These are phyloP conservation scores for Serrognathus titanus DNA, from an alignment of 2,888 invertebrate genomes.

Conservation along the genomic window DNA sequence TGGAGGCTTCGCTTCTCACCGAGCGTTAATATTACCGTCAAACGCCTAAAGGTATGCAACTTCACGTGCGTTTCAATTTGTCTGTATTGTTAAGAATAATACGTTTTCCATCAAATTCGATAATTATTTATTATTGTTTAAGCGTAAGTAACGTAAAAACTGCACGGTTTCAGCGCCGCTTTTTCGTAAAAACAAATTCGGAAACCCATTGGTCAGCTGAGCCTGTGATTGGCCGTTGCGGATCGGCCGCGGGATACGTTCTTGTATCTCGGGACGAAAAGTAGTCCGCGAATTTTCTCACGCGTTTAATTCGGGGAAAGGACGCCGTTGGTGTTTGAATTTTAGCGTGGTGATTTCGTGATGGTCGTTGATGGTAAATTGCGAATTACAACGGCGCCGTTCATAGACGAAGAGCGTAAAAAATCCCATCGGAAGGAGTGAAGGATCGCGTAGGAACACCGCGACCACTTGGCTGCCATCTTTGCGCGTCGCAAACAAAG, in stretches of 20 bases:
- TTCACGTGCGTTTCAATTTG: not conserved
- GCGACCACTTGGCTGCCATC: constrained; percentile 41
- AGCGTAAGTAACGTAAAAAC: no score
- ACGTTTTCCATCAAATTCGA: no score
- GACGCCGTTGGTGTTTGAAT: not conserved
- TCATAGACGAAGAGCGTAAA: not conserved
- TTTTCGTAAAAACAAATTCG: not conserved
- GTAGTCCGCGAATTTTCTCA: constrained; percentile 39
- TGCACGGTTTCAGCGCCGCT: no score
- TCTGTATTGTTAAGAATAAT: no score
- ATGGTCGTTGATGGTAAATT: not conserved
- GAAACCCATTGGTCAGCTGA: not conserved
- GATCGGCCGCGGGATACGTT: constrained; percentile 23
- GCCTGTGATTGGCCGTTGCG: constrained; percentile 14
- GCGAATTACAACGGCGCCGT: not conserved
- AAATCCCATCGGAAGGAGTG: not conserved
- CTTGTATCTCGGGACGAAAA: constrained; percentile 40
- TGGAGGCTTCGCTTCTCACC: not conserved
- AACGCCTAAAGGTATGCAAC: not conserved
- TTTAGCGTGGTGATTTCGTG: not conserved
- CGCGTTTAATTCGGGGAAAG: constrained; percentile 14
- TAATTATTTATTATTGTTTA: no score
- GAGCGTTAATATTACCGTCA: not conserved
- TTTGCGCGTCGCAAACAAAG: constrained; percentile 44
- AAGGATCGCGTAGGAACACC: constrained; percentile 39